Conservation (phyloP, 2,888 invertebrate genomes). For the Drosophila testacea region DNA sequence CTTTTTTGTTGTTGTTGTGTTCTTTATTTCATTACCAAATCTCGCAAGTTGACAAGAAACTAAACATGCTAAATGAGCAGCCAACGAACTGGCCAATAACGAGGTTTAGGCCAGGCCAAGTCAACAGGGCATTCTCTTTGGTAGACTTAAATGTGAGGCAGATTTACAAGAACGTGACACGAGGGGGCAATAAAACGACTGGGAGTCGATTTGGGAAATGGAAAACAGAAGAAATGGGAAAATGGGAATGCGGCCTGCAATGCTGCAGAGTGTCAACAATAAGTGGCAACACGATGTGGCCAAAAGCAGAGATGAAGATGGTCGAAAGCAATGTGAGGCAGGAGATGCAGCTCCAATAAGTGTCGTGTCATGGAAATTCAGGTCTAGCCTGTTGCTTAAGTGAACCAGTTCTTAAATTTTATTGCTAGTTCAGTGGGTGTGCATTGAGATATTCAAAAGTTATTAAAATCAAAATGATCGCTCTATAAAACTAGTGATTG, state of each 20-base stretch:
- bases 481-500: slow-evolving; percentile 21
- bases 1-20: slow-evolving; percentile 4
- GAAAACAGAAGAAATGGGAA: slow-evolving; percentile 3
- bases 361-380: slow-evolving; percentile 29
- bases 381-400: slow-evolving; percentile 38
- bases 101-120: slow-evolving; percentile 18
- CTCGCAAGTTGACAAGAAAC: slow-evolving; percentile 56
- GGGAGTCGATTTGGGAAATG: slow-evolving; percentile 1
- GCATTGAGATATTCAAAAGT: slow-evolving; percentile 57
- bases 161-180: slow-evolving; percentile 74
- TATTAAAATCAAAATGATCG: slow-evolving; percentile 47
- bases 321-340: not conserved
- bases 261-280: slow-evolving; percentile 52
- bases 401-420: slow-evolving; percentile 42
- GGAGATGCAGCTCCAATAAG: slow-evolving; percentile 1
- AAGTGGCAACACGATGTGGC: slow-evolving; percentile 18
- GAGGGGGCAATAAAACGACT: slow-evolving; percentile 61
- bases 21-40: slow-evolving; percentile 57
- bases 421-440: slow-evolving; percentile 55
- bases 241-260: slow-evolving; percentile 13
- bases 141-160: slow-evolving; percentile 1
- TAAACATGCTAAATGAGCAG: slow-evolving; percentile 67
- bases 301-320: not conserved
- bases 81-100: slow-evolving; percentile 37
- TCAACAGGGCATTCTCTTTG: not conserved